Evolutionary conservation across 1,140 invertebrate genomes (phyloP), one percentile per base, ranked within the genome.

Genomic region (Stenopsyche tienmushanensis): DNA sequence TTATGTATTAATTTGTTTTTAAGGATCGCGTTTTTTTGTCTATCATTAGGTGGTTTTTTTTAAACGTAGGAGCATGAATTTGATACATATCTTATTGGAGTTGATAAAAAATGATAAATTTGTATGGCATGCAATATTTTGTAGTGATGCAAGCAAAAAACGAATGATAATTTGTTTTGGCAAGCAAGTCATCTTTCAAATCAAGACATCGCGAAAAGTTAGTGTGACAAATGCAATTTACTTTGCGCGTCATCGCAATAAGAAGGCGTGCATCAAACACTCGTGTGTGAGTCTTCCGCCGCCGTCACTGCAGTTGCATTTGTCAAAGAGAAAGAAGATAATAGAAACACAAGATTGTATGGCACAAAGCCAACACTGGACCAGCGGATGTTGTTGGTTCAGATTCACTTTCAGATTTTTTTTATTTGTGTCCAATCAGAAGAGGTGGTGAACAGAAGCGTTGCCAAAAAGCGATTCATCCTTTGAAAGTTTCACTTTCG

Each of bases 401-500:
- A 29, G 25, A 20, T 41, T 47, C 18, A 24, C 13, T 53, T 20
- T 15, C 54, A 20, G 29, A 44, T n/a, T n/a, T n/a, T n/a, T n/a
- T n/a, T n/a, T n/a, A n/a, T n/a, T n/a, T n/a, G 18, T 15, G 39
- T 59, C 55, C 39, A 41, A 21, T 59, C 55, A 18, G 55, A 20
- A 8, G 34, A 20, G 39, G 55, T 3, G 53, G 53, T 55, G 53
- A 10, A 17, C 15, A 29, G 53, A 34, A 3, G 10, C 15, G 29
- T 20, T 59, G 55, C 55, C 55, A 59, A 55, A 55, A 55, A 10
- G 10, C 15, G 44, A 34, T 47, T 47, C 18, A 20, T 25, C 49
- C 58, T 66, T 62, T 62, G 47, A 52, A 8, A 58, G 42, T 62
- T 62, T 67, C 59, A 55, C 58, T 62, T 63, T 67, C 41, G 52